Evolutionary conservation across 2,113 vertebrate genomes (phyloP).

Genomic region (Paratilapia polleni): DNA sequence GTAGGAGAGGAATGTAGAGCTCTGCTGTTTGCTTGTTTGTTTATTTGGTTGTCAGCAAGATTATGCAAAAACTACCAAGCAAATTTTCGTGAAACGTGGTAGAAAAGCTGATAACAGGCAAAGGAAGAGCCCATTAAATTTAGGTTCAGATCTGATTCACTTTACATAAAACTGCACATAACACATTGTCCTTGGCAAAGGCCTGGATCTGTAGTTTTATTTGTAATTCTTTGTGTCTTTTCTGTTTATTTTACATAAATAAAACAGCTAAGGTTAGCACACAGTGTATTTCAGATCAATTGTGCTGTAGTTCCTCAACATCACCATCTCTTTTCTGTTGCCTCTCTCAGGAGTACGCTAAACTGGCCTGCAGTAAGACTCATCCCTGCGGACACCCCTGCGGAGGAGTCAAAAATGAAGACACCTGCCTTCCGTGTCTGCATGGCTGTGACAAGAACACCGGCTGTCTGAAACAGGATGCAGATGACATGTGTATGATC

Average conservation of each 20-base stretch:
- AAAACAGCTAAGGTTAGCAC: background rate
- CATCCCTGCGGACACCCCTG: slow-evolving; percentile 95
- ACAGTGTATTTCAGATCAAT: background rate
- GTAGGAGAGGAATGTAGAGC: no score
- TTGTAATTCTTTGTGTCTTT: background rate
- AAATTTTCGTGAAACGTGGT: no score
- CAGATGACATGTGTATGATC: slow-evolving; percentile 99
- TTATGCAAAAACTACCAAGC: no score
- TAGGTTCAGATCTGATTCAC: background rate
- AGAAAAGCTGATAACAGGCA: background rate
- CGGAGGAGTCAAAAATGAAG: slow-evolving; percentile 95
- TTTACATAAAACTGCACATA: background rate
- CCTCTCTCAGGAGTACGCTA: slow-evolving; percentile 90
- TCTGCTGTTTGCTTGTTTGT: no score
- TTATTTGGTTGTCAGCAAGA: no score
- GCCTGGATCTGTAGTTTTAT: background rate
- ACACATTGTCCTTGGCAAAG: background rate
- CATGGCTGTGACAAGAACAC: slow-evolving; percentile 94
- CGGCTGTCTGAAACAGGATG: slow-evolving; percentile 92
- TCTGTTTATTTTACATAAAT: background rate
- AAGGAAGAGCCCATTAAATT: background rate
- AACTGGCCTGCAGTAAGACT: slow-evolving; percentile 95
- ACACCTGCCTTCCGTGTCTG: slow-evolving; percentile 92
- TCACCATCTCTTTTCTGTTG: background rate
- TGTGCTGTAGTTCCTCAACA: background rate